A percentile compares a stretch with the other conserved stretches of the same genome.
These are phyloP conservation scores for Poecile montanus DNA, from an alignment of 2,797 vertebrate species.

Conservation along the genomic window DNA sequence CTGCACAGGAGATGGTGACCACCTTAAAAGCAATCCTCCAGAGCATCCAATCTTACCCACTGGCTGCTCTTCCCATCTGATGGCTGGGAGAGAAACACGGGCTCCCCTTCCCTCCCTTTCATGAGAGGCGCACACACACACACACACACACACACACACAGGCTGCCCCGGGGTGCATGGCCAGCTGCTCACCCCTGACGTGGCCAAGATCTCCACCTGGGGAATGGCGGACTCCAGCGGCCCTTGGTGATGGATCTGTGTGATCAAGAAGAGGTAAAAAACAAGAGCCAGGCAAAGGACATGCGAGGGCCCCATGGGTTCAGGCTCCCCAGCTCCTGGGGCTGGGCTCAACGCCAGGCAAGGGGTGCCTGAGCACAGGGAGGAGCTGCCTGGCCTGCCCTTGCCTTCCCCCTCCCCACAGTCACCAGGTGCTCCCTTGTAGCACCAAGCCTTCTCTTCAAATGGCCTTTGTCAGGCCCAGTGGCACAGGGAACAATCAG, in stretches of 20 bases:
- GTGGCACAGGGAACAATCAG: background rate
- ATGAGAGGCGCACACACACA: accelerated
- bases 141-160: accelerated
- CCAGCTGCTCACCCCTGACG: accelerated
- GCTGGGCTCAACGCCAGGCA: background rate
- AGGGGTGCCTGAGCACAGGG: accelerated
- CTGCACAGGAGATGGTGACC: accelerated
- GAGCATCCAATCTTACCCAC: accelerated
- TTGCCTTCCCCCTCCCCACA: accelerated
- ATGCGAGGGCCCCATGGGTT: accelerated
- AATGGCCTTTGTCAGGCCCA: background rate
- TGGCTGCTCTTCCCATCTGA: background rate
- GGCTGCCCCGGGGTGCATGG: accelerated
- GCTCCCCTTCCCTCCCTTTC: background rate
- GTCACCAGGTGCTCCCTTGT: background rate
- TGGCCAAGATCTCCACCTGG: background rate
- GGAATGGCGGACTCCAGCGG: accelerated
- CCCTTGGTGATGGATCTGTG: background rate
- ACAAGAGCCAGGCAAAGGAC: background rate
- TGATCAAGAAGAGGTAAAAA: background rate
- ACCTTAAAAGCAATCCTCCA: background rate
- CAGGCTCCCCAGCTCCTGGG: background rate
- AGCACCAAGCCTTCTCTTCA: background rate
- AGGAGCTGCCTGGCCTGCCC: background rate
- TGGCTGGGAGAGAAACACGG: background rate